These are phyloP conservation scores for Drosophila sp. DNA, from an alignment of 1,140 invertebrate genomes.

Conservation along the genomic window DNA sequence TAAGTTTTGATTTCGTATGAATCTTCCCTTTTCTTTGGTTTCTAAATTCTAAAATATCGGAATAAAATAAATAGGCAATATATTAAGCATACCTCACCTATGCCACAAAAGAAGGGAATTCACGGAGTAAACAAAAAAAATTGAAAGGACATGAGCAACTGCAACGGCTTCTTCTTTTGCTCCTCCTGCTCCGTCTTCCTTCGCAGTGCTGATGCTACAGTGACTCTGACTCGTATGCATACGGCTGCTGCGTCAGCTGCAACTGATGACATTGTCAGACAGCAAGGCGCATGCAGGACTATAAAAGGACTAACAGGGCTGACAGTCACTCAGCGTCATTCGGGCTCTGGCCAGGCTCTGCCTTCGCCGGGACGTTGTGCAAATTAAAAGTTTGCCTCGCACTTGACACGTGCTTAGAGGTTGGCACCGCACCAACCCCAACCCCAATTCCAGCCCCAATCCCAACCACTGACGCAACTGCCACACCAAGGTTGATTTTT, in stretches of 20 bases:
- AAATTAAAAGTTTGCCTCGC: constrained; percentile 79
- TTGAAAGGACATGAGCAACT: constrained; percentile 31
- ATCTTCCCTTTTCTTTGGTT: no score
- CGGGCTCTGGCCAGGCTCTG: constrained; percentile 35
- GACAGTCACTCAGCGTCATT: constrained; percentile 78
- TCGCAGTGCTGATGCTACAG: constrained; percentile 10
- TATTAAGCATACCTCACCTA: neutral
- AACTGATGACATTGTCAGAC: constrained; percentile 82
- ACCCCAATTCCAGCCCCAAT: neutral
- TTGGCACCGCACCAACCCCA: constrained; percentile 27
- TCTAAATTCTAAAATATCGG: no score
- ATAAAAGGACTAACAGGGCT: constrained; percentile 72
- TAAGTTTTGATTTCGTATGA: no score
- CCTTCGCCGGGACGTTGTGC: constrained; percentile 33
- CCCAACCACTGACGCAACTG: neutral
- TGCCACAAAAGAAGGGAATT: constrained; percentile 9
- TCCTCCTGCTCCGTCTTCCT: neutral
- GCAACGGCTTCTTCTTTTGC: constrained; percentile 14
- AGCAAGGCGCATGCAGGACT: constrained; percentile 62
- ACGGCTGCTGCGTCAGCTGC: constrained; percentile 76
- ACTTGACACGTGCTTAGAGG: constrained; percentile 79
- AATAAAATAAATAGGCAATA: no score
- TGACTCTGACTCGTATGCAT: constrained; percentile 13
- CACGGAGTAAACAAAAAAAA: constrained; percentile 30
- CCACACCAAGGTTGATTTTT: neutral